Evolutionary conservation across 2,113 vertebrate species (phyloP).

Genomic region (Acinonyx jubatus): DNA sequence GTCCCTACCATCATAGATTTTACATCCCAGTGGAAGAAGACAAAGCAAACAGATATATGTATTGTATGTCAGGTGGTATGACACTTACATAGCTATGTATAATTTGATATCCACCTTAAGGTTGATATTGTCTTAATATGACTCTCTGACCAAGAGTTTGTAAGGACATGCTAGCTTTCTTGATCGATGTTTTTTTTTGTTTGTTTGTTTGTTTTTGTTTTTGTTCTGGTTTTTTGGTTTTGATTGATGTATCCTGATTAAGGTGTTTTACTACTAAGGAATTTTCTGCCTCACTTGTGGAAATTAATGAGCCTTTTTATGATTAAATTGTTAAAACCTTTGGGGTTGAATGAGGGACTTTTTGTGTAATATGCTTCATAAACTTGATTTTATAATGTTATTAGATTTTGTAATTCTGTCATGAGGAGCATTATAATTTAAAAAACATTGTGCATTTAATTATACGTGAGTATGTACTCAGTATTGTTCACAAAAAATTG

Average conservation of each 20-base stretch:
- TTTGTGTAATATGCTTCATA: neutral
- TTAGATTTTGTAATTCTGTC: neutral
- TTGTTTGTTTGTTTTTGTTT: too few species aligned
- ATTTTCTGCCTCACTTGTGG: neutral
- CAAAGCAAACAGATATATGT: neutral
- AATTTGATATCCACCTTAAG: neutral
- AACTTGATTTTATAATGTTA: neutral
- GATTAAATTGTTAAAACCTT: neutral
- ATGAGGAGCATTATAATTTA: neutral
- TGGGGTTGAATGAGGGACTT: neutral
- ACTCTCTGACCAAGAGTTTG: neutral
- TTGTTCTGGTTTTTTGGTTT: neutral
- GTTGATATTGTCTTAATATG: neutral
- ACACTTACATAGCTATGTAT: neutral
- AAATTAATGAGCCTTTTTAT: neutral
- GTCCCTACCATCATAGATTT: neutral
- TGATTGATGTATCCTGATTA: neutral
- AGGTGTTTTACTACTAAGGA: neutral
- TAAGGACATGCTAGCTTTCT: neutral
- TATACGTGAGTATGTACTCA: neutral
- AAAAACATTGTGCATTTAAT: neutral
- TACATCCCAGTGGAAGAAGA: neutral
- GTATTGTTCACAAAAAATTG: conserved; percentile 12
- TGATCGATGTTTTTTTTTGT: neutral
- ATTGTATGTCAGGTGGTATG: neutral